Conservation (phyloP, 2,797 vertebrate species). For the Nyctalus aviator region DNA sequence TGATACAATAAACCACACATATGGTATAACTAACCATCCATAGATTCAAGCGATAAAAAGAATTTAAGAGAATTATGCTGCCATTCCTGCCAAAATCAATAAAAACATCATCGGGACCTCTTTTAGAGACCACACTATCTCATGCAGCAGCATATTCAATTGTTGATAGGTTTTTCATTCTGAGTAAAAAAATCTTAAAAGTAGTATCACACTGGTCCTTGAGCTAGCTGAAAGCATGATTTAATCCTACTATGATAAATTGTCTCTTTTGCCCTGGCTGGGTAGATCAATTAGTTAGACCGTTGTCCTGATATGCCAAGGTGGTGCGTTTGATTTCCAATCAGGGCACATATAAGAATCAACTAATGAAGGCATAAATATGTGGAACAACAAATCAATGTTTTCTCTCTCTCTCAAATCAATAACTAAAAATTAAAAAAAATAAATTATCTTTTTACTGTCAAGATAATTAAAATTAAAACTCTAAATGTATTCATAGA, state of each 20-base stretch:
- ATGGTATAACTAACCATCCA: background rate
- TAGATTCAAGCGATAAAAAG: background rate
- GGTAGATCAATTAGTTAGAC: background rate
- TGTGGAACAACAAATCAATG: background rate
- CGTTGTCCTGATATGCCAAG: background rate
- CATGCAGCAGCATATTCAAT: background rate
- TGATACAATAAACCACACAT: background rate
- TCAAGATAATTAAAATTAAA: background rate
- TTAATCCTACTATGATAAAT: background rate
- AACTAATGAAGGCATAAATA: background rate
- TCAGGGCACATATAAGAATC: background rate
- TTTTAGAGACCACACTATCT: background rate
- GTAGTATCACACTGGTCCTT: background rate
- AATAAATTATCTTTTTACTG: background rate
- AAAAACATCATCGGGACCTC: background rate
- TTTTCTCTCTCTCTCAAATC: background rate
- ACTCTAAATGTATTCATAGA: background rate
- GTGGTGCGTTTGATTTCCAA: background rate
- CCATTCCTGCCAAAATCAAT: background rate
- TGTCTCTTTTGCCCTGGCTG: background rate
- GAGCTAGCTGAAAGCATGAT: background rate
- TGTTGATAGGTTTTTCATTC: background rate
- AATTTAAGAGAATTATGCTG: background rate
- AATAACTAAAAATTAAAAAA: background rate
- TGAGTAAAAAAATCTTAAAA: slow-evolving; percentile 27